Percentiles rank a stretch among this genome's conserved stretches.
These are phyloP conservation scores for Melolontha melolontha DNA, from an alignment of 2,888 invertebrate genomes.

Conservation along the genomic window DNA sequence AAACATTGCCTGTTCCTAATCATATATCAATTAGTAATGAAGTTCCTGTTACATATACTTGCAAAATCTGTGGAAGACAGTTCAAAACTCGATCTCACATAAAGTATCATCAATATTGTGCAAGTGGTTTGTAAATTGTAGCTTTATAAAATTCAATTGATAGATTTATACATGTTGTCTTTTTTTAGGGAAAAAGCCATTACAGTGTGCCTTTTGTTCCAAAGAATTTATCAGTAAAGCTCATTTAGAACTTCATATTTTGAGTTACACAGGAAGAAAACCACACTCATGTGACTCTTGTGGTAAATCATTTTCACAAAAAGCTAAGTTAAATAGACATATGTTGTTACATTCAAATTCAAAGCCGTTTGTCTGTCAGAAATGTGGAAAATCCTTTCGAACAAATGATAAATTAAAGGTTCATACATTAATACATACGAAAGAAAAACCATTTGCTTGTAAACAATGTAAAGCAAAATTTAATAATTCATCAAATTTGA, in stretches of 20 bases:
- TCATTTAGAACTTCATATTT: slow-evolving; percentile 80
- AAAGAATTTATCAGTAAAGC: slow-evolving; percentile 78
- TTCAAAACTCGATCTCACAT: slow-evolving; percentile 77
- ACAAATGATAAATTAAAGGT: slow-evolving; percentile 71
- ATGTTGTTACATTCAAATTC: slow-evolving; percentile 72
- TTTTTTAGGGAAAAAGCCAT: slow-evolving; percentile 64
- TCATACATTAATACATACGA: slow-evolving; percentile 74
- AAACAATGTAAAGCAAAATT: slow-evolving; percentile 71
- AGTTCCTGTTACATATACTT: slow-evolving; percentile 70
- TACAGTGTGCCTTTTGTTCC: slow-evolving; percentile 67
- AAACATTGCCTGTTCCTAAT: slow-evolving; percentile 54
- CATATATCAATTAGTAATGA: slow-evolving; percentile 63
- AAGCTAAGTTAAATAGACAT: slow-evolving; percentile 78
- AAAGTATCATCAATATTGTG: slow-evolving; percentile 75
- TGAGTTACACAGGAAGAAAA: slow-evolving; percentile 74
- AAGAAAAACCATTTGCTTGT: slow-evolving; percentile 73
- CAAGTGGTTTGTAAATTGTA: slow-evolving; percentile 62
- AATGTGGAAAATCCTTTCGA: slow-evolving; percentile 74
- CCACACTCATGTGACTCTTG: slow-evolving; percentile 74
- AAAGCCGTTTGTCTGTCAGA: slow-evolving; percentile 69
- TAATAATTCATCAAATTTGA: slow-evolving; percentile 75
- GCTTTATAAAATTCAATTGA: neutral
- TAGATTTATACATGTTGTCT: slow-evolving; percentile 7
- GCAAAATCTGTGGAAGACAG: slow-evolving; percentile 75
- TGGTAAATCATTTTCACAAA: slow-evolving; percentile 76